Evolutionary conservation across 2,797 vertebrate genomes (phyloP), one percentile per base, ranked within the genome.

Genomic region (Sebastes hubbsi): DNA sequence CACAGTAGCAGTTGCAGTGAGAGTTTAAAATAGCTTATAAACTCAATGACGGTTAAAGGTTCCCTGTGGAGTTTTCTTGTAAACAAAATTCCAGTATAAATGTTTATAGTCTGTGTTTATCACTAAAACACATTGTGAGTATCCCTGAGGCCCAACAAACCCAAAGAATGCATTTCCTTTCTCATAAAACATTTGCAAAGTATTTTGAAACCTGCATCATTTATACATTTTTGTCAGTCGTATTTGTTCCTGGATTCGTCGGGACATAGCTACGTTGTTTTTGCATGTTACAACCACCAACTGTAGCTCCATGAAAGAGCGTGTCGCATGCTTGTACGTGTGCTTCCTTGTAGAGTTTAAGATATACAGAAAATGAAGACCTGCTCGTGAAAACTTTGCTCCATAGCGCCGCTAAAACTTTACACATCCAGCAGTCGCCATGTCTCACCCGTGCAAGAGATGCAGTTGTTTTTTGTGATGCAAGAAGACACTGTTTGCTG

Each of bases 101-200:
- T 72, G 16, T 76, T 72, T 56, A 56, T 12, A 55, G 54, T 75
- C 72, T n/a, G 12, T 49, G 14, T 62, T 56, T 72, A 34, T 62
- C 22, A 29, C 49, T 4, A 63, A 62, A 63, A 46, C 56, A 68
- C 20, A 32, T 36, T 18, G 36, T 54, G 29, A 52, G 8, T 62
- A 5, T 76, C 61, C 66, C n/a, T n/a, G 42, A 54, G 55, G 29
- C 29, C n/a, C 58, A n/a, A 34, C 58, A 36, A 24, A 52, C 24
- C 36, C 25, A 24, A 52, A 1, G 29, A 29, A 68, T 46, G 52
- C 30, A 52, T 69, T 59, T 65, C 52, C 59, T 52, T 20, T 56
- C 24, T 58, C 32, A 13, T 49, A 4, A 68, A 72, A 72, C 46
- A 42, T 32, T 30, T 54, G 10, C 10, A 55, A 11, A 42, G 24